A percentile compares a stretch with the other conserved stretches of the same genome.
Conservation (phyloP, 2,113 vertebrate species). For the Micronycteris hirsuta region DNA sequence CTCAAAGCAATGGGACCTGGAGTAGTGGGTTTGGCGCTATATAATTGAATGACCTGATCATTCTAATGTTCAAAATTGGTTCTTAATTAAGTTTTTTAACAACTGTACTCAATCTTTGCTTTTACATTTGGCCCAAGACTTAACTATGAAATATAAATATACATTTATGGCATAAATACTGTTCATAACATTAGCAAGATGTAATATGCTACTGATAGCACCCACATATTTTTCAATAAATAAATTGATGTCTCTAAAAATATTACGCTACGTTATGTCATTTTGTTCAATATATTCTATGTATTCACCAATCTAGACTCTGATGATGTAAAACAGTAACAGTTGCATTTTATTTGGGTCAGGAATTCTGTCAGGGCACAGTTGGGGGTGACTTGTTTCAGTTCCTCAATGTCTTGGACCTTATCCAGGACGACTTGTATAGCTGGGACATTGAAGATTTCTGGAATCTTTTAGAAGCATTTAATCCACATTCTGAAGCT, state of each 20-base stretch:
- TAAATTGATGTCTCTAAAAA: not conserved
- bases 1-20: not conserved
- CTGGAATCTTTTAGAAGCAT: not conserved
- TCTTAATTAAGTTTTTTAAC: constrained; percentile 70
- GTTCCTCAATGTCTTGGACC: not conserved
- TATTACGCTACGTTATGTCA: not conserved
- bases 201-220: constrained; percentile 54
- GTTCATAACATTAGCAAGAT: constrained; percentile 37
- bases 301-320: not conserved
- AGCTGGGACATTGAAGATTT: not conserved
- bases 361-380: not conserved
- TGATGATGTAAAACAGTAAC: not conserved
- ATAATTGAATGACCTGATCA: constrained; percentile 65
- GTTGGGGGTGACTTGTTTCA: not conserved
- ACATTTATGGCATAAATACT: constrained; percentile 70
- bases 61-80: constrained; percentile 62
- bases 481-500: not conserved
- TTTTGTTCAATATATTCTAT: not conserved
- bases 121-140: constrained; percentile 52
- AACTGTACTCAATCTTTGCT: constrained; percentile 48
- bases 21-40: constrained; percentile 48
- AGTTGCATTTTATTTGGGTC: not conserved
- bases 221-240: constrained; percentile 36
- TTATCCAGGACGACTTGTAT: not conserved
- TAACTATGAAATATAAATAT: constrained; percentile 69